A percentile compares a stretch with the other conserved stretches of the same genome.
phyloP scores from a whole-genome alignment of 2,113 vertebrate species.

The Lynx canadensis region DNA sequence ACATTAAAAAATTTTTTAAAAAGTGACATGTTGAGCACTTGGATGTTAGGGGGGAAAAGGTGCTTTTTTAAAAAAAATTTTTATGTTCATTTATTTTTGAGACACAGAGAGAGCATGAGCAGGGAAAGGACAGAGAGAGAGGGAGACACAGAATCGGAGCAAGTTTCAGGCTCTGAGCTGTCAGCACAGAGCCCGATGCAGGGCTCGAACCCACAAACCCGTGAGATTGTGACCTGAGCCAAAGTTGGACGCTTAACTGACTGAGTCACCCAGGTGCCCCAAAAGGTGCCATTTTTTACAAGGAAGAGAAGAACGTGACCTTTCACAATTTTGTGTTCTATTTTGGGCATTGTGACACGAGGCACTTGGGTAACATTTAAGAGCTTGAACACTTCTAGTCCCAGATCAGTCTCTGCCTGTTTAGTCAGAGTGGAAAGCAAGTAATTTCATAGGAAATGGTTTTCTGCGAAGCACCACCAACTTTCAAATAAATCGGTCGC shows the following conservation, averaged over 20 bases:
- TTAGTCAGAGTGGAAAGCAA: neutral
- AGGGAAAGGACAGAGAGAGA: too few species aligned
- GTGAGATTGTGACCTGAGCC: too few species aligned
- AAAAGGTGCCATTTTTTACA: neutral
- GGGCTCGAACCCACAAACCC: too few species aligned
- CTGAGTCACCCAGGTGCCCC: too few species aligned
- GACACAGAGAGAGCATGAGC: too few species aligned
- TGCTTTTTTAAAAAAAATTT: too few species aligned
- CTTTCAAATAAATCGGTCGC: neutral
- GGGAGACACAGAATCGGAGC: too few species aligned
- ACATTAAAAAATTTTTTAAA: neutral
- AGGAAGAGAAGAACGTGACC: neutral
- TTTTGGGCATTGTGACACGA: neutral
- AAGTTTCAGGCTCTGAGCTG: too few species aligned
- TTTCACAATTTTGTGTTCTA: neutral
- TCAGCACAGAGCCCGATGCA: too few species aligned
- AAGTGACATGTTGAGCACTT: neutral
- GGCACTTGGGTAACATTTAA: neutral
- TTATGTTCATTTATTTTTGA: too few species aligned
- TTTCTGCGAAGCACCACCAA: neutral
- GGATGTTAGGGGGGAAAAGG: neutral
- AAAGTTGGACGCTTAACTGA: too few species aligned
- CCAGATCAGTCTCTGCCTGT: neutral
- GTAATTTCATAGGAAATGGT: neutral
- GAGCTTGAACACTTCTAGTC: neutral